Conservation (phyloP, 2,888 invertebrate genomes). For the Lycaena phlaeas region DNA sequence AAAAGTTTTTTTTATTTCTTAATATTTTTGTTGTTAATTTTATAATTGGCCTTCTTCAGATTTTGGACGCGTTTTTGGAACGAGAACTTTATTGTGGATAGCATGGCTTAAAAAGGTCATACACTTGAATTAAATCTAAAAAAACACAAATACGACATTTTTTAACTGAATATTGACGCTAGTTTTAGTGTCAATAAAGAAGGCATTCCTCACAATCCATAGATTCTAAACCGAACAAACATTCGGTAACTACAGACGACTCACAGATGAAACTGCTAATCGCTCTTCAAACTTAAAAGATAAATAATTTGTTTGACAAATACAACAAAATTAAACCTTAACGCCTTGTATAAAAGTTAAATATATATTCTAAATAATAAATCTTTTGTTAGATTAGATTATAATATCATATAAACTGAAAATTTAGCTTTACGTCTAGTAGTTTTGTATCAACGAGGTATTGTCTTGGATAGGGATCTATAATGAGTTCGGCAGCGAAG, state of each 20-base stretch:
- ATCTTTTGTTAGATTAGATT: background rate
- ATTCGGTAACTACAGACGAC: constrained; percentile 28
- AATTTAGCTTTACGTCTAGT: no score
- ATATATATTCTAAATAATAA: background rate
- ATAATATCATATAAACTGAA: no score
- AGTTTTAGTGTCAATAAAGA: background rate
- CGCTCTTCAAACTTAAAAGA: constrained; percentile 27
- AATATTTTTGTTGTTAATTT: no score
- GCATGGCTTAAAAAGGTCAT: no score
- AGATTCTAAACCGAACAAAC: constrained; percentile 27
- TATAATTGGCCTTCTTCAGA: no score
- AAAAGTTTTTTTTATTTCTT: no score
- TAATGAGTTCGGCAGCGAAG: constrained; percentile 10
- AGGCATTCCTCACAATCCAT: constrained; percentile 1
- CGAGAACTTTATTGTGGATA: no score
- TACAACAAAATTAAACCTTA: constrained; percentile 14
- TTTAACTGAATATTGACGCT: no score
- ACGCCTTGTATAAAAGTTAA: background rate
- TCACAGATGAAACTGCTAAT: constrained; percentile 36
- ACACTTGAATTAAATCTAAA: no score
- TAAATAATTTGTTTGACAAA: constrained; percentile 12
- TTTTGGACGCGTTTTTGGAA: no score
- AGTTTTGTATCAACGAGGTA: constrained; percentile 5
- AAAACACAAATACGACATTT: no score
- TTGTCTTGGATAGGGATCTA: constrained; percentile 13